Conservation (phyloP, 1,140 invertebrate genomes). For the Caenorhabditis tropicalis region DNA sequence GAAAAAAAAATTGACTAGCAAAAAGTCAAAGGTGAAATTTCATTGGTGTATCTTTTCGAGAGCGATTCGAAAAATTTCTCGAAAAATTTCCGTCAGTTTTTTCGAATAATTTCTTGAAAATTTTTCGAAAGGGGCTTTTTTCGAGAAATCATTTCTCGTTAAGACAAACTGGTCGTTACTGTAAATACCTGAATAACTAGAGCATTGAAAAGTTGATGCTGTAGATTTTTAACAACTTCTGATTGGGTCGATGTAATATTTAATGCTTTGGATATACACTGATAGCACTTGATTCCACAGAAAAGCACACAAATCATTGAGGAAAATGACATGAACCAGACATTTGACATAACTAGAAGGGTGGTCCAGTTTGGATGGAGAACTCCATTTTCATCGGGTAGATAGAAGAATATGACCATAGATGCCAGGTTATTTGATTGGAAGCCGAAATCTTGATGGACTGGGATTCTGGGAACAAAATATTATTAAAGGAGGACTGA, state of each 20-base stretch:
- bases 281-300: neutral
- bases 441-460: neutral
- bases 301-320: neutral
- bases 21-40: too few species aligned
- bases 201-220: neutral
- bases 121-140: too few species aligned
- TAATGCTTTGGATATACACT: neutral
- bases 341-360: neutral
- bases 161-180: too few species aligned
- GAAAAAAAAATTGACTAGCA: too few species aligned
- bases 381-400: neutral
- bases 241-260: neutral
- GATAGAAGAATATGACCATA: conserved; percentile 1
- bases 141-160: too few species aligned
- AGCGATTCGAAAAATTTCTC: too few species aligned
- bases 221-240: neutral
- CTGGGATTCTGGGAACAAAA: neutral
- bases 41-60: too few species aligned
- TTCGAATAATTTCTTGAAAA: too few species aligned
- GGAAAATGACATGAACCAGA: neutral
- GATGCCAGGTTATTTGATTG: neutral
- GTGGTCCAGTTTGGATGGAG: neutral
- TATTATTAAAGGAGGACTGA: too few species aligned
- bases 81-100: too few species aligned
- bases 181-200: neutral